Evolutionary conservation across 2,113 vertebrate genomes (phyloP).

Genomic region (Phylloscopus whistleri): DNA sequence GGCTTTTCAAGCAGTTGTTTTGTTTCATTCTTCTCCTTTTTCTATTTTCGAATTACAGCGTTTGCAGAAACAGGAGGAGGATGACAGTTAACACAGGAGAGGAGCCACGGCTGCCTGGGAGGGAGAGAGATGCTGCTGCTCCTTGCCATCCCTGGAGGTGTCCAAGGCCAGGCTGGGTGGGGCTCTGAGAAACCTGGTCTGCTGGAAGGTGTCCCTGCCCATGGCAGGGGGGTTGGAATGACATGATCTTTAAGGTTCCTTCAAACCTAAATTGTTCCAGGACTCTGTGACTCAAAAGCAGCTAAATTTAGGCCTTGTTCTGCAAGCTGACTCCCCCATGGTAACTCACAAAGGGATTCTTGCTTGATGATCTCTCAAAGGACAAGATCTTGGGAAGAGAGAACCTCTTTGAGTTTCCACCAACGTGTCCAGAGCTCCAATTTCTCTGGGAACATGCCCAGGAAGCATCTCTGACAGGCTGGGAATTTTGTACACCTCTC

Average conservation of each 20-base stretch:
- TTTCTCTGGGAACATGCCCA: background rate
- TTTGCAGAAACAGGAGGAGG: slow-evolving; percentile 43
- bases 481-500: background rate
- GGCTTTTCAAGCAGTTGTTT: background rate
- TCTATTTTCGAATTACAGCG: slow-evolving; percentile 17
- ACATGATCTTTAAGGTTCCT: background rate
- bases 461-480: background rate
- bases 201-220: background rate
- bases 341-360: background rate
- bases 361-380: background rate
- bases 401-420: background rate
- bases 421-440: accelerated
- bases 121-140: background rate
- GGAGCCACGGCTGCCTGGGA: background rate
- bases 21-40: slow-evolving; percentile 56
- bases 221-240: background rate
- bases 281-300: background rate
- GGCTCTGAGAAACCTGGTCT: background rate
- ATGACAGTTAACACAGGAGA: slow-evolving; percentile 5
- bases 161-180: background rate
- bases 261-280: background rate
- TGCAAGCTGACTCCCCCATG: background rate
- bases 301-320: background rate
- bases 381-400: background rate
- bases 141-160: background rate